Evolutionary conservation across 1,140 invertebrate species (phyloP), one percentile per base, ranked within the genome.

Genomic region (Polypedilum vanderplanki): DNA sequence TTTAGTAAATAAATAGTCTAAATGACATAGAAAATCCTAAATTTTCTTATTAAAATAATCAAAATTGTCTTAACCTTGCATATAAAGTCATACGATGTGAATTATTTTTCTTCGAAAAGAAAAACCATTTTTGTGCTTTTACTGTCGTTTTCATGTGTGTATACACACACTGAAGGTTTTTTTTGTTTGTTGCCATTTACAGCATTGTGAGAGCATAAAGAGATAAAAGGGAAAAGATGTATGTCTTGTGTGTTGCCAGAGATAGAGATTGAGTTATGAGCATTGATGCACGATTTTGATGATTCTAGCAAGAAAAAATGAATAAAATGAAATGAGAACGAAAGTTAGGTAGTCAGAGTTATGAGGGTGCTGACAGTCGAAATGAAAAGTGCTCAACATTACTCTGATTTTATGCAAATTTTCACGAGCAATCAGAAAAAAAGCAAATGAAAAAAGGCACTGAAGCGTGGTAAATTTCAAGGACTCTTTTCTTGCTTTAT

Each of bases 61-160:
- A 33, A 33, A 33, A 5, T n/a, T 33, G 24, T 33, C 24, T 33
- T 33, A 33, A 33, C 24, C 24, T 33, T 5, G n/a, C 15, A 57
- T 57, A 57, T 57, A 57, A 57, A 57, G 46, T 57, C 46, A 57
- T 57, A 12, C 46, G 12, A 57, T 57, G 46, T 4, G 46, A 57
- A 57, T 12, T n/a, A 57, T 57, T n/a, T 57, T 57, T 12, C 46
- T 46, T 46, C 41, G 9, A 46, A 46, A 46, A 46, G n/a, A 57
- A 57, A 46, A 15, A n/a, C 46, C 46, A 57, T 57, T 57, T 57
- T 57, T 57, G 46, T 57, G 46, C 46, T 57, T 57, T 57, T 57
- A 57, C 46, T 57, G 46, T 57, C 46, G 46, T 57, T 57, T n/a
- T 57, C 24, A 33, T 33, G 24, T 33, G 24, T 33, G 24, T 33